These are phyloP conservation scores for Temnothorax unifasciatus DNA, from an alignment of 2,888 invertebrate genomes.

Conservation along the genomic window DNA sequence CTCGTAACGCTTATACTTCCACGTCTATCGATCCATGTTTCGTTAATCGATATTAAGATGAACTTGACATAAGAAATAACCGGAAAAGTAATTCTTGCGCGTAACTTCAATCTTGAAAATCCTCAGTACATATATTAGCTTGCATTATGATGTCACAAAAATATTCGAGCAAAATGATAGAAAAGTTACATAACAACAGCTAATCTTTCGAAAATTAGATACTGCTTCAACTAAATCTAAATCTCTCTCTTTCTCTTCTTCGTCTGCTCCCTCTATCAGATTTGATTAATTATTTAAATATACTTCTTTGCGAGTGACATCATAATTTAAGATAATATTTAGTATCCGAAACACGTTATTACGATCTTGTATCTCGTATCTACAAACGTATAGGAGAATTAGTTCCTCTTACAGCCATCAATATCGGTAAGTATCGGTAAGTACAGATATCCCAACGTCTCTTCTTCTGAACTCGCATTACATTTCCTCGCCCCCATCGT, in stretches of 20 bases:
- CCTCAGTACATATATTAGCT: not conserved
- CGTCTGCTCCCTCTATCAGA: not conserved
- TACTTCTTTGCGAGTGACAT: not conserved
- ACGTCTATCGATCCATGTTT: slow-evolving; percentile 14
- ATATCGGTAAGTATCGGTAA: slow-evolving; percentile 77
- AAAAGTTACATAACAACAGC: not conserved
- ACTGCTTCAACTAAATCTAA: not conserved
- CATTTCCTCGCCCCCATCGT: not conserved
- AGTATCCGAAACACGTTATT: not conserved
- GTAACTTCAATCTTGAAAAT: slow-evolving; percentile 12
- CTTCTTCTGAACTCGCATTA: slow-evolving; percentile 22
- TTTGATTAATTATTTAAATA: slow-evolving; percentile 4
- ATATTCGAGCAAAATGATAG: not conserved
- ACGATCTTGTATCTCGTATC: slow-evolving; percentile 10
- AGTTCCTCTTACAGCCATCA: slow-evolving; percentile 74
- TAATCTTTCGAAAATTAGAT: not conserved
- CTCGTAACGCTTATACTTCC: not conserved
- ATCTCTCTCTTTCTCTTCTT: not conserved
- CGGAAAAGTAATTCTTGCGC: slow-evolving; percentile 31
- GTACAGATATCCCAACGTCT: slow-evolving; percentile 74
- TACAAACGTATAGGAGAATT: slow-evolving; percentile 15
- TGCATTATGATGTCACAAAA: not conserved
- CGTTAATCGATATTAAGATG: slow-evolving; percentile 16
- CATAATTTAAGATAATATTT: slow-evolving; percentile 27
- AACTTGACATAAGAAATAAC: slow-evolving; percentile 39